Percentiles rank a stretch among this genome's conserved stretches.
Evolutionary conservation across 2,797 vertebrate genomes (phyloP).

Genomic region (Uromys caudimaculatus): DNA sequence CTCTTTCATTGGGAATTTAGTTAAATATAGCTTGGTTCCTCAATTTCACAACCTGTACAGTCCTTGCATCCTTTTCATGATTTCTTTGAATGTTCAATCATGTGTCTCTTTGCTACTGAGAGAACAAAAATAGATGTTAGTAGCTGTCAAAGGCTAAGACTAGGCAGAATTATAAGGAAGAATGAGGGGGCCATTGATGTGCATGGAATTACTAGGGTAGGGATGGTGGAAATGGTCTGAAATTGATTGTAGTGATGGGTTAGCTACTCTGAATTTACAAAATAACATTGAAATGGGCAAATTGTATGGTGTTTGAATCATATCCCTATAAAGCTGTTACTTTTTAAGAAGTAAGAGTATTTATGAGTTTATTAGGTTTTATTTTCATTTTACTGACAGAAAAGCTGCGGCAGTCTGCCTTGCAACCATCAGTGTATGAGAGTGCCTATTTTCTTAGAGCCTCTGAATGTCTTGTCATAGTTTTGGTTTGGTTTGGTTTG

Average conservation of each 20-base stretch:
- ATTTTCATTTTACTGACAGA: not conserved
- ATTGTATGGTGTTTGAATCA: slow-evolving; percentile 19
- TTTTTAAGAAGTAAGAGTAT: not conserved
- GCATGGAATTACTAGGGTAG: not conserved
- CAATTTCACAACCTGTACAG: slow-evolving; percentile 15
- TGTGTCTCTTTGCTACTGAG: slow-evolving; percentile 15
- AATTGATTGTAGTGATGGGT: not conserved
- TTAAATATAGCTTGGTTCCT: slow-evolving; percentile 35
- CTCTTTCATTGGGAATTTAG: slow-evolving; percentile 11
- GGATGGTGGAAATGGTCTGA: not conserved
- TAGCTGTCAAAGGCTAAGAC: not conserved
- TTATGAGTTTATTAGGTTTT: not conserved
- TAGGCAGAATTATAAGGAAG: not conserved
- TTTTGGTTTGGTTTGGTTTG: not conserved
- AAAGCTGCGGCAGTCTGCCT: slow-evolving; percentile 19
- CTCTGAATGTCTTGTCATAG: slow-evolving; percentile 12
- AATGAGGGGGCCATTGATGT: not conserved
- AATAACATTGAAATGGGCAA: not conserved
- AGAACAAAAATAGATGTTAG: slow-evolving; percentile 7
- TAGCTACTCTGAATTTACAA: slow-evolving; percentile 16
- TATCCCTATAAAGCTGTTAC: slow-evolving; percentile 6
- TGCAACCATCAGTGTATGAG: not conserved
- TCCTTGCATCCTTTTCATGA: not conserved
- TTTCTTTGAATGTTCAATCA: slow-evolving; percentile 26
- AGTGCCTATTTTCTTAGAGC: slow-evolving; percentile 9